phyloP scores from a whole-genome alignment of 2,797 vertebrate species.

The Ctenochaetus hawaiiensis region DNA sequence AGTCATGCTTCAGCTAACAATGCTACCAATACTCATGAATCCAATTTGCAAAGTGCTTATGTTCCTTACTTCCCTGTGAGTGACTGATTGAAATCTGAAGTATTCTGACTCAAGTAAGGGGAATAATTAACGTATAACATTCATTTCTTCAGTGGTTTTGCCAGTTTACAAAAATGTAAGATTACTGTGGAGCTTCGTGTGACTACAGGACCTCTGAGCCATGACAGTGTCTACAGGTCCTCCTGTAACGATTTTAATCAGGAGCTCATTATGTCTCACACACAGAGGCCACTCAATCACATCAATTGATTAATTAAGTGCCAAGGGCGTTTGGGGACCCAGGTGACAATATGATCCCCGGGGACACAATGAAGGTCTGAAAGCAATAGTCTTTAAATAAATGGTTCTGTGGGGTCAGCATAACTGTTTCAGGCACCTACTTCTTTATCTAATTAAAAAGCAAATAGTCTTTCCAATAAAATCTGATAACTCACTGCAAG shows the following conservation, averaged over 20 bases:
- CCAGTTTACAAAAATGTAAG: conserved; percentile 23
- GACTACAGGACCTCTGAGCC: conserved; percentile 7
- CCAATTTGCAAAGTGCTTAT: conserved; percentile 8
- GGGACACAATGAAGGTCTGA: conserved; percentile 42
- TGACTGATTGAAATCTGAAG: background rate
- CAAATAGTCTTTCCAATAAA: conserved; percentile 41
- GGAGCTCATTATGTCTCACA: conserved; percentile 76
- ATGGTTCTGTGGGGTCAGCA: conserved; percentile 57
- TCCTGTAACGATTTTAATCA: conserved; percentile 76
- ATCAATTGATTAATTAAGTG: conserved; percentile 80
- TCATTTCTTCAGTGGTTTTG: background rate
- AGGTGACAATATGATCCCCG: conserved; percentile 64
- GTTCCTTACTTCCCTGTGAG: background rate
- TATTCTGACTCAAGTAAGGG: background rate
- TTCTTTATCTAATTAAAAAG: conserved; percentile 61
- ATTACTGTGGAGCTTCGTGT: no score
- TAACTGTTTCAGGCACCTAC: conserved; percentile 38
- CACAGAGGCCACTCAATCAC: conserved; percentile 76
- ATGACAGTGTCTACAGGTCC: conserved; percentile 42
- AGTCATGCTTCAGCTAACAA: conserved; percentile 1
- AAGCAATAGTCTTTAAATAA: conserved; percentile 64
- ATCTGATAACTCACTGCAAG: conserved; percentile 49
- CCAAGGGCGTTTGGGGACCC: conserved; percentile 67
- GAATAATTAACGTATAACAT: background rate
- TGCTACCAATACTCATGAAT: background rate